Base-by-base conservation (phyloP, 2,797 vertebrate genomes). In the Enteromius unitaeniatus region DNA sequence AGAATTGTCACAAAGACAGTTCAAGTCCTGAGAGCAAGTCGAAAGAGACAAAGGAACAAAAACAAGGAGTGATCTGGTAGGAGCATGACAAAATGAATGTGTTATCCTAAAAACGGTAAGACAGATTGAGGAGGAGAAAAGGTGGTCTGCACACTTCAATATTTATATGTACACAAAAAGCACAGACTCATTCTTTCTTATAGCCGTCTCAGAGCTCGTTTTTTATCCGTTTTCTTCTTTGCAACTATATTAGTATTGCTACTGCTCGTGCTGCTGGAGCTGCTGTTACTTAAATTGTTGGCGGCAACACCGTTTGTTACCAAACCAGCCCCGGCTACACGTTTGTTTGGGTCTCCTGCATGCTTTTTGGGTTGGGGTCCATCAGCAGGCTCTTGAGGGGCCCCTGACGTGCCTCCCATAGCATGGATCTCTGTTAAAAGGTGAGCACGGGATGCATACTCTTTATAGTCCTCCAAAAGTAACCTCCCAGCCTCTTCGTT, bases 151-250 rank as follows among this genome's bases (percentile, higher is more conserved):
- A 93, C 91, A 94, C 91, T 91, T 92, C 90, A 93, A 93, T 93
- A 93, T 92, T 93, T 91, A 93, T 93, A 94, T 92, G 51, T 87
- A 83, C 86, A 83, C 49, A 87, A 83, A 88, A 78, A 75, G 83
- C 83, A 77, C 78, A 90, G 47, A 89, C 85, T 87, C 72, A 78
- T 2, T 42, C 73, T 40, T 68, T 91, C 87, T 95, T 97, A 98
- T 94, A 98, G 97, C 91, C 97, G 94, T 89, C 97, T 95, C 88
- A 98, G 93, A 0, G 97, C 97, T 53, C 97, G 94, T 89, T 98
- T 98, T 95, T 98, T 98, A 94, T 98, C 97, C 0, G 94, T 95
- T 93, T 98, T 98, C 93, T 97, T 98, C 92, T 98, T 98, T 78
- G 94, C 95, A 34, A 94, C 95, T 90, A 94, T 88, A 77, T 89